A percentile compares a stretch with the other conserved stretches of the same genome.
These are phyloP conservation scores for Pecten maximus DNA, from an alignment of 2,888 invertebrate genomes.

Conservation along the genomic window DNA sequence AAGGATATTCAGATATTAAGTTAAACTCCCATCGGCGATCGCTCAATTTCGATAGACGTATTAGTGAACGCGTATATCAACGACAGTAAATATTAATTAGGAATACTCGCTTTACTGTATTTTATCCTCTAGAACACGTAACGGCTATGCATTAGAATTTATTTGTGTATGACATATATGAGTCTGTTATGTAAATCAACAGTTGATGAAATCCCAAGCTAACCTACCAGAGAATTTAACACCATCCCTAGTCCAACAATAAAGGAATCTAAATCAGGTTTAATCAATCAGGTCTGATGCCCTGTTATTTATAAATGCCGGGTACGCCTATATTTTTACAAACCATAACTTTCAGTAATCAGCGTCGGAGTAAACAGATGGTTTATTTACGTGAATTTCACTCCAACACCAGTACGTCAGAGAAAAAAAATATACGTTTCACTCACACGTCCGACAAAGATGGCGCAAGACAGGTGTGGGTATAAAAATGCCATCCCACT, in stretches of 20 bases:
- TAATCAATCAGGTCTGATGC: background rate
- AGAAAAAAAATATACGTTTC: background rate
- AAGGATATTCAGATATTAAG: constrained; percentile 3
- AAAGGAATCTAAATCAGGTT: background rate
- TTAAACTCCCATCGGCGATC: background rate
- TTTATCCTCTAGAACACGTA: background rate
- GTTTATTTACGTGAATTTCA: background rate
- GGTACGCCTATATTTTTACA: background rate
- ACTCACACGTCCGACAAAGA: background rate
- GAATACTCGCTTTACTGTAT: background rate
- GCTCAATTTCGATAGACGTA: background rate
- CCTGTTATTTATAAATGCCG: background rate
- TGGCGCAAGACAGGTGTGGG: background rate
- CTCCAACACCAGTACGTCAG: background rate
- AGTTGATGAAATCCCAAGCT: too few species aligned
- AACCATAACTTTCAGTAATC: background rate
- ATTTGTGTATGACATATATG: too few species aligned
- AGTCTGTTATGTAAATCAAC: too few species aligned
- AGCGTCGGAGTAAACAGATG: background rate
- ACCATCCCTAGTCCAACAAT: too few species aligned
- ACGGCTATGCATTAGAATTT: too few species aligned
- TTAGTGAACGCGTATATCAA: background rate
- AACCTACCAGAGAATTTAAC: too few species aligned
- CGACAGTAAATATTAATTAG: background rate
- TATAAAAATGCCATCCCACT: background rate